phyloP scores from a whole-genome alignment of 2,888 invertebrate species.

The Volucella bombylans region DNA sequence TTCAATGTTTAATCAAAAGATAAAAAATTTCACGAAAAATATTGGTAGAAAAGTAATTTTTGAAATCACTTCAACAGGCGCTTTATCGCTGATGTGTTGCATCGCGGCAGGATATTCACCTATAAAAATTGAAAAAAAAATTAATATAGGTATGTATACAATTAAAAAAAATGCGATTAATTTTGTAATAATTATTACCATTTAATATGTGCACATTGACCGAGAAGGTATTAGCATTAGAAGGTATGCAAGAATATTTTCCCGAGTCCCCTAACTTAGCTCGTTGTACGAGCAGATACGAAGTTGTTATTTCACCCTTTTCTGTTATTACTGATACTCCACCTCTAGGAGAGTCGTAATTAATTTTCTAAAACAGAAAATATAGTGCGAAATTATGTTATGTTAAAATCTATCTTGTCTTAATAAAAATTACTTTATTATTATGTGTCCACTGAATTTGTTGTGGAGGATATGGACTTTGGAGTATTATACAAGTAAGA shows the following conservation, averaged over 20 bases:
- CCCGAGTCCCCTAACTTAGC: slow-evolving; percentile 90
- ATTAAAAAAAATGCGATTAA: too few relatives aligned
- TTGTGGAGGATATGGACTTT: slow-evolving; percentile 92
- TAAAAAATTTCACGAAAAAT: slow-evolving; percentile 50
- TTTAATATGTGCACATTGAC: slow-evolving; percentile 91
- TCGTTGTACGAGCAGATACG: slow-evolving; percentile 89
- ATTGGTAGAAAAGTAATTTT: slow-evolving; percentile 42
- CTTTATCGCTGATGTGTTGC: slow-evolving; percentile 68
- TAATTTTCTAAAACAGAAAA: slow-evolving; percentile 86
- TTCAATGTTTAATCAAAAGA: background rate
- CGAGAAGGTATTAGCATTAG: slow-evolving; percentile 90
- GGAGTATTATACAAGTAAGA: slow-evolving; percentile 89
- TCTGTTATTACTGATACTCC: slow-evolving; percentile 92
- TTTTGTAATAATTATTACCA: slow-evolving; percentile 84
- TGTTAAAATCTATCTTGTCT: background rate
- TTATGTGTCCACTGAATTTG: slow-evolving; percentile 93
- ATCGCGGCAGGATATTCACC: slow-evolving; percentile 70
- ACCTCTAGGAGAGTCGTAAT: slow-evolving; percentile 92
- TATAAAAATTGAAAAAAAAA: background rate
- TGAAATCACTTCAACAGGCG: slow-evolving; percentile 46
- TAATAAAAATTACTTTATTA: slow-evolving; percentile 85
- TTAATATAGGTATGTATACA: background rate
- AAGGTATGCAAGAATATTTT: slow-evolving; percentile 90
- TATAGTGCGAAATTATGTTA: background rate
- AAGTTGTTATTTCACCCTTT: slow-evolving; percentile 91